These are phyloP conservation scores for Tipula vernalis DNA, from an alignment of 2,888 invertebrate species.

Conservation along the genomic window DNA sequence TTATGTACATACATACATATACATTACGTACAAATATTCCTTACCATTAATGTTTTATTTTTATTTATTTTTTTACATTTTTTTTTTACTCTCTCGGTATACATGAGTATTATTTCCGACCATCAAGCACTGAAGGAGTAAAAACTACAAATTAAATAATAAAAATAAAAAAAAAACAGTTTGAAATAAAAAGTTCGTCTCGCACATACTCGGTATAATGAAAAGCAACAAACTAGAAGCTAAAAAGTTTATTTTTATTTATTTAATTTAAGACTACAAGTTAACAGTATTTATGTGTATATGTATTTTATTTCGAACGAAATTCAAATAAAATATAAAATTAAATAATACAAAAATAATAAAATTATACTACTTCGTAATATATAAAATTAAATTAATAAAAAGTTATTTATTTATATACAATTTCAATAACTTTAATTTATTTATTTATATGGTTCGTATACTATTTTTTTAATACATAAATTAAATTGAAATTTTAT, in stretches of 20 bases:
- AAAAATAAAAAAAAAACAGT: neutral
- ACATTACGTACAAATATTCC: neutral
- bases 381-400: neutral
- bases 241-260: neutral
- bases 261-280: neutral
- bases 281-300: neutral
- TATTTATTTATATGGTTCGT: neutral
- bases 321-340: neutral
- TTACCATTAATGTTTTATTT: neutral
- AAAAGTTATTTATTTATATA: neutral
- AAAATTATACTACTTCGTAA: neutral
- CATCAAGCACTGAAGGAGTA: neutral
- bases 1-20: neutral
- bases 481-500: constrained; percentile 4
- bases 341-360: neutral
- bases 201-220: neutral
- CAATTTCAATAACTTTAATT: neutral
- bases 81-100: neutral
- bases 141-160: neutral
- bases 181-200: neutral
- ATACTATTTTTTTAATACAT: neutral
- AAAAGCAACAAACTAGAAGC: neutral
- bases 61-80: too few relatives aligned
- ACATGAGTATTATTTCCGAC: neutral
- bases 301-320: neutral